phyloP scores from a whole-genome alignment of 2,113 vertebrate species.

The Eudyptes chrysolophus region DNA sequence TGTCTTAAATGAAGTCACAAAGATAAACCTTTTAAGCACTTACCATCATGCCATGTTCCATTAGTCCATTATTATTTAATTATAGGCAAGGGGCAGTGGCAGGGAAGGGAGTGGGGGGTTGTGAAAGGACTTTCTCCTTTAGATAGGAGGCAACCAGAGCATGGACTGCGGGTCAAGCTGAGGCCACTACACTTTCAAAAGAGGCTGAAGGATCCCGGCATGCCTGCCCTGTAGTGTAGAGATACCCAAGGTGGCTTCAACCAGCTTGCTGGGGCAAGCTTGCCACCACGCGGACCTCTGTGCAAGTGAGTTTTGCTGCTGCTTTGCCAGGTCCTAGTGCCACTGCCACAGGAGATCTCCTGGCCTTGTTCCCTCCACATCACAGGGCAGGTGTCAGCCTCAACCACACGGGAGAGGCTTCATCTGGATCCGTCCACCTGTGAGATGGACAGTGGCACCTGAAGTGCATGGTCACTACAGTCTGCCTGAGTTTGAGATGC shows the following conservation, averaged over 20 bases:
- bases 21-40: slow-evolving; percentile 40
- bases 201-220: background rate
- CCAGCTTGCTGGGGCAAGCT: background rate
- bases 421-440: background rate
- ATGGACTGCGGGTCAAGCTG: background rate
- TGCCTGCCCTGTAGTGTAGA: background rate
- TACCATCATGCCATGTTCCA: slow-evolving; percentile 1
- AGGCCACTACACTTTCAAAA: background rate
- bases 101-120: background rate
- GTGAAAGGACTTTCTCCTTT: background rate
- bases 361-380: background rate
- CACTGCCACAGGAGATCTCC: background rate
- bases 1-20: slow-evolving; percentile 53
- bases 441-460: background rate
- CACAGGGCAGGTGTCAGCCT: background rate
- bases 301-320: background rate
- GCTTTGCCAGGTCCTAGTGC: background rate
- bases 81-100: background rate
- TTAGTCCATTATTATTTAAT: slow-evolving; percentile 42
- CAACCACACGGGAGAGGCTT: background rate
- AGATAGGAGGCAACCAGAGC: background rate
- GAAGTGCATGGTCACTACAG: background rate
- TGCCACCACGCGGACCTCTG: background rate
- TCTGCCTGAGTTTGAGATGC: background rate
- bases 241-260: background rate